Percentiles rank a stretch among this genome's conserved stretches.
Conservation (phyloP, 2,113 vertebrate genomes). For the Anarrhichthys ocellatus region DNA sequence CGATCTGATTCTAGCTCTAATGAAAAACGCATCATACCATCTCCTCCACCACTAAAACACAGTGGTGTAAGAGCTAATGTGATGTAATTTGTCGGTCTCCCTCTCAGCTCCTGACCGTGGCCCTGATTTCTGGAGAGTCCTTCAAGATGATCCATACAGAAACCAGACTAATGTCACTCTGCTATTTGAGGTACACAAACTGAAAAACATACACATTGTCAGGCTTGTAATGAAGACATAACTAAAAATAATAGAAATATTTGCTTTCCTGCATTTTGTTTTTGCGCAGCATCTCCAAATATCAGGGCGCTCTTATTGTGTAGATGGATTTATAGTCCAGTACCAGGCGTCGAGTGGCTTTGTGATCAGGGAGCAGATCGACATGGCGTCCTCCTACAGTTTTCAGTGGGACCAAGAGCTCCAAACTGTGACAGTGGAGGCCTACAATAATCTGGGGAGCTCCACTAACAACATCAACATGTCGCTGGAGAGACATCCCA, state of each 20-base stretch:
- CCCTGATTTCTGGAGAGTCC: constrained; percentile 92
- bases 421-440: constrained; percentile 86
- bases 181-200: constrained; percentile 88
- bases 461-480: constrained; percentile 89
- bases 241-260: not conserved
- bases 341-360: constrained; percentile 72
- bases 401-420: constrained; percentile 85
- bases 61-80: constrained; percentile 5
- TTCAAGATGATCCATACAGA: constrained; percentile 77
- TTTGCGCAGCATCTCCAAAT: constrained; percentile 80
- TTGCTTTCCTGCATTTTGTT: not conserved
- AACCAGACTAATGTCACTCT: constrained; percentile 88
- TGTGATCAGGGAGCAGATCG: constrained; percentile 74
- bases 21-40: constrained; percentile 3
- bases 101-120: constrained; percentile 87
- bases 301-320: constrained; percentile 82
- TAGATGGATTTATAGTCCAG: constrained; percentile 85
- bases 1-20: constrained; percentile 12
- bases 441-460: constrained; percentile 88
- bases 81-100: constrained; percentile 43
- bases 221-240: not conserved
- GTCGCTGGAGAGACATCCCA: constrained; percentile 85
- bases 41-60: constrained; percentile 3
- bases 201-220: not conserved
- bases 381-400: constrained; percentile 79